Base-by-base conservation (phyloP, 2,113 vertebrate species). In the Herpailurus yagouaroundi region DNA sequence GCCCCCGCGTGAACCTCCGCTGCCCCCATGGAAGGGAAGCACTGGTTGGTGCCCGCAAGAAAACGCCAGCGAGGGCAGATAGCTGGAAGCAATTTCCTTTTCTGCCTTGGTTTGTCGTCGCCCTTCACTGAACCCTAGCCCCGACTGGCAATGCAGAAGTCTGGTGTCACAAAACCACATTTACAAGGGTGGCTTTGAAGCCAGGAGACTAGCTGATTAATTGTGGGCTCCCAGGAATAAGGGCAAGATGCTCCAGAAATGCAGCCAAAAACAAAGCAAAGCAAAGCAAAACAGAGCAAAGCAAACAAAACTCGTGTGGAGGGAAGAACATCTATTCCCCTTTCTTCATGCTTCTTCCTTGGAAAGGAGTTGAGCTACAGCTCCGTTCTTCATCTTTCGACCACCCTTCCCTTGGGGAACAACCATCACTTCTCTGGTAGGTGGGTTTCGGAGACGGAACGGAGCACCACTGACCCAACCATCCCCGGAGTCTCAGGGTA, bases 401-500 rank as follows among this genome's bases (percentile, higher is more conserved):
- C 18, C 1, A 16, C 2, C 0, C 8, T 21, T 66, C n/a, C 5
- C 76, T 68, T 2, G 4, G 25, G 31, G 13, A 19, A 73, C 13
- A 77, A 4, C 21, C 2, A 3, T 36, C 41, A 5, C 13, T 52
- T 2, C 38, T 60, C 15, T 63, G 60, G 5, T n/a, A 45, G 50
- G n/a, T 33, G 33, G 50, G 19, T 15, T 52, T 45, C 45, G 11
- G 45, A 33, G 23, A 55, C 69, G 10, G 16, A 52, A 33, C 0
- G 1, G 21, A 41, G 52, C 29, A 14, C 1, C 1, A 2, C 0
- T 33, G 31, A 29, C 19, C 36, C 13, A 6, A 6, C 45, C 25
- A 29, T 2, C 27, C 2, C 0, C 4, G 4, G 36, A 4, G 5
- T 3, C 3, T 21, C 8, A 1, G 8, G 2, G 68, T 29, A 2